Evolutionary conservation across 2,113 vertebrate species (phyloP).

Genomic region (Cyanistes caeruleus): DNA sequence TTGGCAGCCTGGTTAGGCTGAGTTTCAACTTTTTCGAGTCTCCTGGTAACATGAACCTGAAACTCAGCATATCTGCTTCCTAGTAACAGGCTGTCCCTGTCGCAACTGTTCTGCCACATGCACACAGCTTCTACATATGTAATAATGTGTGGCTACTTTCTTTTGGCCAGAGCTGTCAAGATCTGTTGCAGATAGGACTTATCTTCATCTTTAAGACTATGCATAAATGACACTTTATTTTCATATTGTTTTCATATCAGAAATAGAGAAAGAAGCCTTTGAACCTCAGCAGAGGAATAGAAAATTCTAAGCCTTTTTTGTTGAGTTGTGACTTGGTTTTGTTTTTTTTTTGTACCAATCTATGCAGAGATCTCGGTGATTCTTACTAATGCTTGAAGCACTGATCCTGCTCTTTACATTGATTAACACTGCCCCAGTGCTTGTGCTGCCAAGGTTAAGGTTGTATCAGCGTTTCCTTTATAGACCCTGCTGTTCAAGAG

Average conservation of each 20-base stretch:
- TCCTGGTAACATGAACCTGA: slow-evolving; percentile 75
- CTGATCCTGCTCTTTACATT: slow-evolving; percentile 41
- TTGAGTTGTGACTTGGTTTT: neutral
- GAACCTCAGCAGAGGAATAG: neutral
- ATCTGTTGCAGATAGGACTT: neutral
- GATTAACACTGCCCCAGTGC: slow-evolving; percentile 28
- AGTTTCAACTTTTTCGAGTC: slow-evolving; percentile 73
- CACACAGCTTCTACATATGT: neutral
- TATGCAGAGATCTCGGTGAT: neutral
- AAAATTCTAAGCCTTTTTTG: slow-evolving; percentile 37
- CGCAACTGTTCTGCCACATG: slow-evolving; percentile 45
- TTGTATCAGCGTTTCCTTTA: slow-evolving; percentile 68
- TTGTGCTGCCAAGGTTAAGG: slow-evolving; percentile 42
- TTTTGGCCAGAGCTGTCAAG: neutral
- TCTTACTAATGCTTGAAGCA: neutral
- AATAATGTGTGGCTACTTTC: neutral
- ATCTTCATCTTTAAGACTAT: neutral
- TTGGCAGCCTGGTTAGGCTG: slow-evolving; percentile 79
- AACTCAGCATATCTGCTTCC: slow-evolving; percentile 70
- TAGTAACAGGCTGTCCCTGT: slow-evolving; percentile 64
- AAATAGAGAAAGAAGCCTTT: neutral
- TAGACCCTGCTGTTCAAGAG: slow-evolving; percentile 16
- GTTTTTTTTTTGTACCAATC: neutral
- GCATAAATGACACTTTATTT: neutral
- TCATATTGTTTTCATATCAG: neutral